phyloP scores from a whole-genome alignment of 2,888 invertebrate genomes.

The Drosophila hamatofila region DNA sequence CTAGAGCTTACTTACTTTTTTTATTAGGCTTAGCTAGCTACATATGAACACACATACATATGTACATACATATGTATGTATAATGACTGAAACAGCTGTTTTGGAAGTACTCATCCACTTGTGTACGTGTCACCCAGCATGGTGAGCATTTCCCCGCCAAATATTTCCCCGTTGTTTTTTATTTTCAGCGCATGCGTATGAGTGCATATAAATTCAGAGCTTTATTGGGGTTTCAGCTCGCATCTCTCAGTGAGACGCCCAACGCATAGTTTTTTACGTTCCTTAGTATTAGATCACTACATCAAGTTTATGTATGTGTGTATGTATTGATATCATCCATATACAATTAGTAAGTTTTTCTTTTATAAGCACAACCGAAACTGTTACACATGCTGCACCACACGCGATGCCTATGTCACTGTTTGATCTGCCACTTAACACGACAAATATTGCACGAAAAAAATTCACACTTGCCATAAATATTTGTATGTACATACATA shows the following conservation, averaged over 20 bases:
- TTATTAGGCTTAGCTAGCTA: too few species aligned
- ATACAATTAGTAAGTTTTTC: not conserved
- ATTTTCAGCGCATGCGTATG: conserved; percentile 29
- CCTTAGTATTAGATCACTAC: not conserved
- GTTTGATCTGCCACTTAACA: conserved; percentile 20
- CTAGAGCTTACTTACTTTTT: too few species aligned
- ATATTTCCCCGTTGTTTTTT: conserved; percentile 28
- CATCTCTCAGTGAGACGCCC: not conserved
- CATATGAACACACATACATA: too few species aligned
- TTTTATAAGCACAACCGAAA: not conserved
- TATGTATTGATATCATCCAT: not conserved
- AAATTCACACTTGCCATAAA: conserved; percentile 6
- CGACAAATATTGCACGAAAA: not conserved
- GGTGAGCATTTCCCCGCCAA: conserved; percentile 13
- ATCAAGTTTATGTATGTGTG: too few species aligned
- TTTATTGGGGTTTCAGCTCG: not conserved
- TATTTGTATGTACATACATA: not conserved
- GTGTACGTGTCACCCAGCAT: conserved; percentile 1
- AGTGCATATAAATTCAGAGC: not conserved
- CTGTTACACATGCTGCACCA: conserved; percentile 1
- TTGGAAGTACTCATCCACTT: not conserved
- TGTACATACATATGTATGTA: too few species aligned
- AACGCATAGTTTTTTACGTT: conserved; percentile 1
- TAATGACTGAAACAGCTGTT: conserved; percentile 23
- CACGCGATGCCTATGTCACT: not conserved